phyloP scores from a whole-genome alignment of 2,888 invertebrate species.

The Epinotia ramella region DNA sequence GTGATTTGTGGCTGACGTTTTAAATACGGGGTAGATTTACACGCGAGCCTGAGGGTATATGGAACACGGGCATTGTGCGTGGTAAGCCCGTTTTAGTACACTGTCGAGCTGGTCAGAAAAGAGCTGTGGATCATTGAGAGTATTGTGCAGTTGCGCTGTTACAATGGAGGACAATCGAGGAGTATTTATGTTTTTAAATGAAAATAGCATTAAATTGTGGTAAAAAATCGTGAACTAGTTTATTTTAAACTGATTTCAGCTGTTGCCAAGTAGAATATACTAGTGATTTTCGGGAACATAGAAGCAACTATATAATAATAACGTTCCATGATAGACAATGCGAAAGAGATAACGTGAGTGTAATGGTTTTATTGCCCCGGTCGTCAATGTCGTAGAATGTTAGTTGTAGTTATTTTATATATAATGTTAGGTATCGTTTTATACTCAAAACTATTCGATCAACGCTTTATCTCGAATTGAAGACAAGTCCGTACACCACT shows the following conservation, averaged over 20 bases:
- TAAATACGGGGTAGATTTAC: constrained; percentile 18
- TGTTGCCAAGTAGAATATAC: no score
- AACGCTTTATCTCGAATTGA: no score
- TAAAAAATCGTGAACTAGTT: not conserved
- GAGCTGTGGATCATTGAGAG: not conserved
- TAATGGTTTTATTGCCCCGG: no score
- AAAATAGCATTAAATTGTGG: not conserved
- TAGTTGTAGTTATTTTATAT: no score
- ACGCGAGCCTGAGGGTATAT: constrained; percentile 27
- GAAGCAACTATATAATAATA: no score
- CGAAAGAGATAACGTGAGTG: no score
- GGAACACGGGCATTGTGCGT: constrained; percentile 23
- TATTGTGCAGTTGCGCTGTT: constrained; percentile 2
- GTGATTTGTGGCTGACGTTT: constrained; percentile 2
- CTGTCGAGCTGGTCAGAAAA: not conserved
- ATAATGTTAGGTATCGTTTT: no score
- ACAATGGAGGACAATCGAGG: not conserved
- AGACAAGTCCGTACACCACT: no score
- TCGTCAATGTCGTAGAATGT: no score
- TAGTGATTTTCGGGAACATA: no score
- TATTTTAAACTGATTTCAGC: not conserved
- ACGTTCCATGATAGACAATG: no score
- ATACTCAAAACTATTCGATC: no score
- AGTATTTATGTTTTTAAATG: constrained; percentile 4
- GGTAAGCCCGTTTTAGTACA: constrained; percentile 18